Percentiles rank a stretch among this genome's conserved stretches.
Conservation (phyloP, 2,797 vertebrate species). For the Sibirionetta formosa region DNA sequence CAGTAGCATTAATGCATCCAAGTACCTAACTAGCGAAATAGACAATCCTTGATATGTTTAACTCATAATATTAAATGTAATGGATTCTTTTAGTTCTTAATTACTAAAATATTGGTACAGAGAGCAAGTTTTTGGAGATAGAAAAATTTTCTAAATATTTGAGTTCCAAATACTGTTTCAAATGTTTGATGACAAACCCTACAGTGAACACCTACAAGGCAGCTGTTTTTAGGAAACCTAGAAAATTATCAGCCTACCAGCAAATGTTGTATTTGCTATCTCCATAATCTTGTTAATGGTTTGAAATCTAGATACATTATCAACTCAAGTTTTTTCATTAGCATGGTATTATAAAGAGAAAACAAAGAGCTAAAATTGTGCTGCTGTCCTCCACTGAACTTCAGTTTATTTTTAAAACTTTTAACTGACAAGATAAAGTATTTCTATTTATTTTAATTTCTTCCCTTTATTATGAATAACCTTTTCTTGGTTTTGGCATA, state of each 20-base stretch:
- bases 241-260: not conserved
- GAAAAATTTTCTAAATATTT: not conserved
- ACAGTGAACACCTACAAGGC: not conserved
- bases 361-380: not conserved
- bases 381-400: not conserved
- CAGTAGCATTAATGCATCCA: not conserved
- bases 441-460: not conserved
- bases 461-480: not conserved
- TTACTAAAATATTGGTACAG: not conserved
- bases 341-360: not conserved
- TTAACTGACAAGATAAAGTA: not conserved
- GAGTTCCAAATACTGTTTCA: not conserved
- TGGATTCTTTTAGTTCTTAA: not conserved
- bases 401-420: not conserved
- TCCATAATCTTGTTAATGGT: not conserved
- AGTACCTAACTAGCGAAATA: not conserved
- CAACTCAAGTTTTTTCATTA: not conserved
- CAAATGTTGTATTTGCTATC: not conserved
- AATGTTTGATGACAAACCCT: not conserved
- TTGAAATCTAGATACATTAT: not conserved
- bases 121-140: not conserved
- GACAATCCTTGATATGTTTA: not conserved
- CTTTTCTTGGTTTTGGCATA: not conserved
- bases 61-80: not conserved
- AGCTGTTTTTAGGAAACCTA: not conserved